Evolutionary conservation across 1,140 invertebrate species (phyloP), one percentile per base, ranked within the genome.

Genomic region (Ooceraea biroi): DNA sequence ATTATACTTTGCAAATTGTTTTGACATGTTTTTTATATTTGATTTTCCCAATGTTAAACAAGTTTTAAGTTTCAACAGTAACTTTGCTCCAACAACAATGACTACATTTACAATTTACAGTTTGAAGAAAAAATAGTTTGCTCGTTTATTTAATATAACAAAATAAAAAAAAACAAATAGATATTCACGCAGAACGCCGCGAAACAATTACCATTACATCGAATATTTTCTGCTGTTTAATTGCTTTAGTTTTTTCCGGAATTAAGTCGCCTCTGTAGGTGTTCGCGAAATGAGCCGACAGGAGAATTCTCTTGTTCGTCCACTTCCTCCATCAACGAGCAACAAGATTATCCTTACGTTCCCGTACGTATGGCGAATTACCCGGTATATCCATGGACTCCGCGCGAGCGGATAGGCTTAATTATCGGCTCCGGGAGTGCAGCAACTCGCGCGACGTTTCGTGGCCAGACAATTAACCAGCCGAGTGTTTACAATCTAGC

Each of bases 401-500:
- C 19, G 25, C 14, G 30, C 46, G 48, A 27, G 44, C 44, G 66
- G 84, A 58, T 57, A 69, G 41, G 85, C 61, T 91, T 93, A 92
- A 92, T 92, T 92, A 92, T 92, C 88, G 88, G 78, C 82, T 57
- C 76, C 82, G 60, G 66, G 71, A 73, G 46, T 44, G 50, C 66
- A 69, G 78, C 78, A 89, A 85, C 58, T 82, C 82, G 74, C 85
- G 86, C 86, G 86, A 88, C 87, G 85, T n/a, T 77, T 88, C 88
- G 83, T 68, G 14, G 48, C 60, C 78, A 82, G 86, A 90, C 85
- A 91, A 92, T 93, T 92, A 92, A 89, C 89, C 86, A 74, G 84
- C 88, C 80, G 86, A 92, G 89, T 92, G 92, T 93, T 93, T 93
- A 91, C 91, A 91, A 91, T 92, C 91, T 90, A 91, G 78, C 89